phyloP scores from a whole-genome alignment of 1,140 invertebrate genomes.

The Polypedilum pembai region DNA sequence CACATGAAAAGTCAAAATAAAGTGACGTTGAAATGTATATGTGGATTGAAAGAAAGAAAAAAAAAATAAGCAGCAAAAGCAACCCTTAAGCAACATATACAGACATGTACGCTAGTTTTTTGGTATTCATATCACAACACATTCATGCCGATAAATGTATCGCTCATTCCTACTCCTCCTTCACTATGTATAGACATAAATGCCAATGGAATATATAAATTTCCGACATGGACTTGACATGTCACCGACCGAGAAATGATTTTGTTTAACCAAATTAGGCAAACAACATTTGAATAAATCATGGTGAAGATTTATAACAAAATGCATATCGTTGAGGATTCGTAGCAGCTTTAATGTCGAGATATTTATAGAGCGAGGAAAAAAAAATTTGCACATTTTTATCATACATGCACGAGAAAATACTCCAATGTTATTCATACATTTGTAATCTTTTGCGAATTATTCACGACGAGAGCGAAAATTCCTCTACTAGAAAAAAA shows the following conservation, averaged over 20 bases:
- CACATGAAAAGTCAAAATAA: background rate
- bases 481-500: background rate
- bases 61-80: background rate
- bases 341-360: no score
- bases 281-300: slow-evolving; percentile 2
- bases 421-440: slow-evolving; percentile 19
- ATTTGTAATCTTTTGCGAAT: slow-evolving; percentile 27
- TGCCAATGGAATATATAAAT: background rate
- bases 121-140: slow-evolving; percentile 21
- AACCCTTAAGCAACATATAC: background rate
- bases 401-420: background rate
- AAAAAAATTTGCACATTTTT: background rate
- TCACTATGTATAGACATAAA: background rate
- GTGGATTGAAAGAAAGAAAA: background rate
- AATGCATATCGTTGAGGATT: no score
- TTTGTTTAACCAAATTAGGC: slow-evolving; percentile 28
- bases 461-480: background rate
- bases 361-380: no score
- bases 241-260: slow-evolving; percentile 16
- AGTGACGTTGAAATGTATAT: no score
- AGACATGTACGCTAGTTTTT: background rate
- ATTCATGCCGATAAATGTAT: background rate
- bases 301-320: no score
- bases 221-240: background rate
- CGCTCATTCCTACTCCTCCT: no score